Base-by-base conservation (phyloP, 2,113 vertebrate genomes). In the Coracopsis vasa region DNA sequence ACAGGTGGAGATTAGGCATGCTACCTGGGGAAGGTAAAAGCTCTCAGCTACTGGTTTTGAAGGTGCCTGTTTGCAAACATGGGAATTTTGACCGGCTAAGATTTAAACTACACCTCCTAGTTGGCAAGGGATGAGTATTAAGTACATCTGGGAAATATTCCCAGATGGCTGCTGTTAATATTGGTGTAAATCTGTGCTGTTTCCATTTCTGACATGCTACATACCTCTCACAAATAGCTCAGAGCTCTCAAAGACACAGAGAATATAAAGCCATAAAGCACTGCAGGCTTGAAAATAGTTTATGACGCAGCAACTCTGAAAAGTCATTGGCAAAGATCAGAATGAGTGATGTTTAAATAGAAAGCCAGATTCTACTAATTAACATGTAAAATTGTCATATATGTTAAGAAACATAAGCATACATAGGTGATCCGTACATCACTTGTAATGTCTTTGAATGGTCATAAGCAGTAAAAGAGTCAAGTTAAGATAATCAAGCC, bases 371-470 rank as follows among this genome's bases (percentile, higher is more conserved):
- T n/a, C 9, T 61, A 23, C 6, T 66, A 27, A 44, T 54, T 58
- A 62, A 41, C 5, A 6, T 35, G 12, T 28, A 39, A 61, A 54
- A 35, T 66, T 47, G 15, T 27, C 2, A 0, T 50, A 23, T 20
- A 3, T 15, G 3, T 10, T 62, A 33, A 70, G 39, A 74, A 64
- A 65, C 1, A 1, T 13, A 74, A 50, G 19, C 13, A 6, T 4
- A 48, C 71, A 35, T 0, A 18, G n/a, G 16, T 27, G n/a, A 61
- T 33, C 21, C 0, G 1, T n/a, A 35, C n/a, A 24, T 37, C 2
- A 35, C 42, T 48, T 78, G 13, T 37, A 44, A 80, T 37, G 8
- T 29, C 33, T 89, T 78, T 64, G 70, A 66, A 61, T 31, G 27
- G 24, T 61, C 5, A 2, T 33, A 73, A 80, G 20, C 23, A 13